phyloP scores from a whole-genome alignment of 2,888 invertebrate species.

The Drosophila mayaguana region DNA sequence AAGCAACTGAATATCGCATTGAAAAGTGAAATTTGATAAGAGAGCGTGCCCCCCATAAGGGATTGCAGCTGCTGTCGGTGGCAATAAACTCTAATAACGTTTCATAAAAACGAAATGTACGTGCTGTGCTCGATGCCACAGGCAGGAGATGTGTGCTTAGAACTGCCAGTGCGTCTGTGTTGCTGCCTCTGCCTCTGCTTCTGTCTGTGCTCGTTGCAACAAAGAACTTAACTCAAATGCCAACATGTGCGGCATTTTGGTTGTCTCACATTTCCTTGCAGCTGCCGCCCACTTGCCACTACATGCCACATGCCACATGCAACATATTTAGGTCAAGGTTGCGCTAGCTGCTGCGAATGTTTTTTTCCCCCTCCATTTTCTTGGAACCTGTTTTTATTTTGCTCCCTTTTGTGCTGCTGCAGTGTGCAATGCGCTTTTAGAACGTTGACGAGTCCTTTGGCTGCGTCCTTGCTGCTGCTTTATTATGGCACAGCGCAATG shows the following conservation, averaged over 20 bases:
- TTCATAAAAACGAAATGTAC: conserved; percentile 30
- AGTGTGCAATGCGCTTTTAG: conserved; percentile 72
- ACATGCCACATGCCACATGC: conserved; percentile 43
- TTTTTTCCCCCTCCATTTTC: conserved; percentile 9
- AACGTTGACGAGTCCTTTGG: conserved; percentile 68
- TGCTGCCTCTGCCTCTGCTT: conserved; percentile 13
- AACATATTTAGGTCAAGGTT: conserved; percentile 84
- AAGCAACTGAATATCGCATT: background rate
- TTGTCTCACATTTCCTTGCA: conserved; percentile 45
- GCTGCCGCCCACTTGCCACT: conserved; percentile 36
- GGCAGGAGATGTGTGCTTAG: conserved; percentile 8
- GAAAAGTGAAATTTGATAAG: conserved; percentile 19
- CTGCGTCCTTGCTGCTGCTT: conserved; percentile 49
- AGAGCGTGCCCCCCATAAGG: conserved; percentile 8
- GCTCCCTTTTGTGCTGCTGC: conserved; percentile 26
- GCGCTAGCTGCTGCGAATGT: conserved; percentile 49
- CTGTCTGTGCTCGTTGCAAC: conserved; percentile 44
- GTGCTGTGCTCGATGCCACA: conserved; percentile 11
- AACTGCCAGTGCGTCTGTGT: conserved; percentile 10
- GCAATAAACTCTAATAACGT: conserved; percentile 20
- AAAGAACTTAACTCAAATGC: conserved; percentile 72
- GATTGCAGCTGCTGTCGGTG: background rate
- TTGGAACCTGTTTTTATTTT: conserved; percentile 14
- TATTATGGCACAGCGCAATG: conserved; percentile 48
- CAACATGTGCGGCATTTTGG: conserved; percentile 57